These are phyloP conservation scores for Pristionchus maxplancki DNA, from an alignment of 2,888 invertebrate species.

Conservation along the genomic window DNA sequence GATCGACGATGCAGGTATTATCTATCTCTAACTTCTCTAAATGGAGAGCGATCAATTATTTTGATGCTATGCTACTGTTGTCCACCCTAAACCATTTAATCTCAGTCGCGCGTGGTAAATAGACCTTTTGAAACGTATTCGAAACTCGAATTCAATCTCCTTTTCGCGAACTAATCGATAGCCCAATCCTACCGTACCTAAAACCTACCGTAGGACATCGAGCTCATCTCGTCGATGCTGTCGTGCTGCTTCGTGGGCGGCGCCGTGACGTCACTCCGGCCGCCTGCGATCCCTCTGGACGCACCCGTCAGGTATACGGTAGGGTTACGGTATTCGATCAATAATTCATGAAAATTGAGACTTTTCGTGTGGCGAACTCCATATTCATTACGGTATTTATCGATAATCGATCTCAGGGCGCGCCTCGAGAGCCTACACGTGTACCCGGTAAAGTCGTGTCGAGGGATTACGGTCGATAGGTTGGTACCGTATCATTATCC, in stretches of 20 bases:
- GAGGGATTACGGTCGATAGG: constrained; percentile 83
- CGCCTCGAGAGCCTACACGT: constrained; percentile 82
- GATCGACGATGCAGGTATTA: constrained; percentile 85
- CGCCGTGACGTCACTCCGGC: background rate
- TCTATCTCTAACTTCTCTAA: no score
- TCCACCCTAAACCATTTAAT: no score
- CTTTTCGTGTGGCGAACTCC: no score
- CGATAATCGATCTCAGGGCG: constrained; percentile 38
- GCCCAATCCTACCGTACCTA: background rate
- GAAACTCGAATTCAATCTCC: no score
- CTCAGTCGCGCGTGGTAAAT: no score
- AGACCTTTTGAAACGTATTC: no score
- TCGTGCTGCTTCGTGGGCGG: constrained; percentile 50
- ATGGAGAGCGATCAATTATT: no score
- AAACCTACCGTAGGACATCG: constrained; percentile 49
- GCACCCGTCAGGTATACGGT: constrained; percentile 4
- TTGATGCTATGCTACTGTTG: no score
- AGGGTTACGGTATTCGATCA: background rate
- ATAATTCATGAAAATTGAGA: no score
- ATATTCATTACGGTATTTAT: background rate
- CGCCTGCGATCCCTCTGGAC: constrained; percentile 14
- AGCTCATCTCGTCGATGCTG: constrained; percentile 44
- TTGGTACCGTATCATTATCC: constrained; percentile 83
- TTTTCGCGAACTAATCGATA: no score
- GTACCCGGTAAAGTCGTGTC: constrained; percentile 94